Evolutionary conservation across 53 echinoderm and acorn worm genomes (phyloP).

Genomic region (Arbacia lixula): DNA sequence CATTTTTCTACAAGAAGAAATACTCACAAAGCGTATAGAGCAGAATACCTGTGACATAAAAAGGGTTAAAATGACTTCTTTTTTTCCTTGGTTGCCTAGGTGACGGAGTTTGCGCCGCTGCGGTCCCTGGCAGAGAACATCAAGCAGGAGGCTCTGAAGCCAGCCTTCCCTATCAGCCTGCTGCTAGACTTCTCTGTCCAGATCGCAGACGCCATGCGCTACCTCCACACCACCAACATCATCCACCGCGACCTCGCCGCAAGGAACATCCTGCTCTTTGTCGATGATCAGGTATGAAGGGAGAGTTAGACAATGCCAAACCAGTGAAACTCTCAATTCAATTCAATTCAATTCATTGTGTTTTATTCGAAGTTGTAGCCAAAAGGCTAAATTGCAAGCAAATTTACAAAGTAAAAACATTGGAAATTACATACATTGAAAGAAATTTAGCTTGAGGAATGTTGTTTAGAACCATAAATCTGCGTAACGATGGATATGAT

Average conservation of each 20-base stretch:
- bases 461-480: too few relatives aligned
- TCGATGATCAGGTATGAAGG: slow-evolving; percentile 82
- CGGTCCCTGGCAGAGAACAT: slow-evolving; percentile 94
- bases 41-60: too few relatives aligned
- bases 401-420: too few relatives aligned
- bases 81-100: slow-evolving; percentile 55
- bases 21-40: too few relatives aligned
- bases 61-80: background rate
- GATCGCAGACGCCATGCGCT: slow-evolving; percentile 92
- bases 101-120: slow-evolving; percentile 97
- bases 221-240: slow-evolving; percentile 90
- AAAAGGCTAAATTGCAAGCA: too few relatives aligned
- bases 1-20: too few relatives aligned
- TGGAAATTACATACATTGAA: too few relatives aligned
- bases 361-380: too few relatives aligned
- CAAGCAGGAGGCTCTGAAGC: slow-evolving; percentile 84
- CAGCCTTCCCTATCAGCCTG: slow-evolving; percentile 89
- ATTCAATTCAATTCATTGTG: too few relatives aligned
- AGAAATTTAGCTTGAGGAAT: too few relatives aligned
- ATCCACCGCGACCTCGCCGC: slow-evolving; percentile 99
- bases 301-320: background rate
- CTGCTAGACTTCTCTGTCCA: slow-evolving; percentile 91
- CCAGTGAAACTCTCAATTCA: background rate
- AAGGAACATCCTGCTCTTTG: slow-evolving; percentile 93
- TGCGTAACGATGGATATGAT: too few relatives aligned